These are phyloP conservation scores for Galbula dea DNA, from an alignment of 2,113 vertebrate genomes.

Conservation along the genomic window DNA sequence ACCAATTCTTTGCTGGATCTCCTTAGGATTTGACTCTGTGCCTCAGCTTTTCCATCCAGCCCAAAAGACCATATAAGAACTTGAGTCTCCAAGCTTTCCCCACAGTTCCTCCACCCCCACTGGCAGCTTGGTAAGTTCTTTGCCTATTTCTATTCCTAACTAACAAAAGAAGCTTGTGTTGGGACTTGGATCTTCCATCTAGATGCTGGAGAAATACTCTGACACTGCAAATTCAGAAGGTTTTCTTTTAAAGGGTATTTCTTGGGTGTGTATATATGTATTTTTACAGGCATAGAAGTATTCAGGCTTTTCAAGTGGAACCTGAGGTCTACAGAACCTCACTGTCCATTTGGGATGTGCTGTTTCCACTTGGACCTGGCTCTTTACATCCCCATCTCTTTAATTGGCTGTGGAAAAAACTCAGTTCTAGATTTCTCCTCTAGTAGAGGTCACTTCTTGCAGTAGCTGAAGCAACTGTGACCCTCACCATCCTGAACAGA, in stretches of 20 bases:
- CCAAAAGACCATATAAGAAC: neutral
- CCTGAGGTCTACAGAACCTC: neutral
- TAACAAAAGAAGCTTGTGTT: neutral
- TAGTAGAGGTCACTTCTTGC: neutral
- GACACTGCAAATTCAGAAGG: neutral
- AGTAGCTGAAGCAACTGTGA: neutral
- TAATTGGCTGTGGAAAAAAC: neutral
- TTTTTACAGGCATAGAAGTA: too few relatives aligned
- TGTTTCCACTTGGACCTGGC: neutral
- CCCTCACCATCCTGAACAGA: neutral
- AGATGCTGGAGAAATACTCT: neutral
- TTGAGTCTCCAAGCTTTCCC: neutral
- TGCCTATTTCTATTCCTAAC: neutral
- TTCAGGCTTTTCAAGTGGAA: neutral
- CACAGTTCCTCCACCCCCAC: neutral
- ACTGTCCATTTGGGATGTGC: accelerated
- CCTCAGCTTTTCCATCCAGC: slow-evolving; percentile 2
- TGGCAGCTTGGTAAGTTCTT: slow-evolving; percentile 24
- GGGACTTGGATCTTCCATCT: neutral
- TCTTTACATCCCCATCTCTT: accelerated
- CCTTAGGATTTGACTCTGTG: neutral
- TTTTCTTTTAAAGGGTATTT: neutral
- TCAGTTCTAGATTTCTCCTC: neutral
- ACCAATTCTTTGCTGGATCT: neutral
- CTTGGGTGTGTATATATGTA: neutral